Evolutionary conservation across 2,797 vertebrate species (phyloP).

Genomic region (Ataeniobius toweri): DNA sequence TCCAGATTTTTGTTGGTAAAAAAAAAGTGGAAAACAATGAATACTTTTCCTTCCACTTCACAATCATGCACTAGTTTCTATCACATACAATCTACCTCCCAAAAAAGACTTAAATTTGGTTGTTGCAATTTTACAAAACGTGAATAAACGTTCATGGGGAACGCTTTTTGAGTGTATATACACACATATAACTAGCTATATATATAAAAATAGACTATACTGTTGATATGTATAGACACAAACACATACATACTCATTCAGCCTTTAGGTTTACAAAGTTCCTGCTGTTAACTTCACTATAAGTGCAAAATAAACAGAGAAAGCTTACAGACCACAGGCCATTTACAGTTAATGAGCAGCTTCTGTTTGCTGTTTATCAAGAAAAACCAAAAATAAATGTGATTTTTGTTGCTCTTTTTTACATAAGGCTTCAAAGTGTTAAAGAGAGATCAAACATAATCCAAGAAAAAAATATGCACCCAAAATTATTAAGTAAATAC

Average conservation of each 20-base stretch:
- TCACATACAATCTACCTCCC: neutral
- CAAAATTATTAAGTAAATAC: neutral
- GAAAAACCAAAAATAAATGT: neutral
- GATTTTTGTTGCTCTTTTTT: too few relatives aligned
- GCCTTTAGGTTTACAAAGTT: neutral
- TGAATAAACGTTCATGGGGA: neutral
- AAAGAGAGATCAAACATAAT: neutral
- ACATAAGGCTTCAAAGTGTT: neutral
- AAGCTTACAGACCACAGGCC: neutral
- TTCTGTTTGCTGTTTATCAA: neutral
- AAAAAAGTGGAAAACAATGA: too few relatives aligned
- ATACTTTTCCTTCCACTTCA: too few relatives aligned
- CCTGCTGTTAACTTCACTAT: neutral
- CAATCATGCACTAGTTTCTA: too few relatives aligned
- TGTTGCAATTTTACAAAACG: neutral
- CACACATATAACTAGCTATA: neutral
- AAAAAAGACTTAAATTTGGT: neutral
- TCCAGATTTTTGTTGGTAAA: too few relatives aligned
- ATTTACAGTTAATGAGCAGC: constrained; percentile 6
- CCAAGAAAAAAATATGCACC: neutral
- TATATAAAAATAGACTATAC: neutral
- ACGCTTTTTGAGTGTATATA: neutral
- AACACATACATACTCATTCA: neutral
- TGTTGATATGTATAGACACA: constrained; percentile 1
- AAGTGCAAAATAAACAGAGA: constrained; percentile 22